phyloP scores from a whole-genome alignment of 2,888 invertebrate species.

The Barypeithes pellucidus region DNA sequence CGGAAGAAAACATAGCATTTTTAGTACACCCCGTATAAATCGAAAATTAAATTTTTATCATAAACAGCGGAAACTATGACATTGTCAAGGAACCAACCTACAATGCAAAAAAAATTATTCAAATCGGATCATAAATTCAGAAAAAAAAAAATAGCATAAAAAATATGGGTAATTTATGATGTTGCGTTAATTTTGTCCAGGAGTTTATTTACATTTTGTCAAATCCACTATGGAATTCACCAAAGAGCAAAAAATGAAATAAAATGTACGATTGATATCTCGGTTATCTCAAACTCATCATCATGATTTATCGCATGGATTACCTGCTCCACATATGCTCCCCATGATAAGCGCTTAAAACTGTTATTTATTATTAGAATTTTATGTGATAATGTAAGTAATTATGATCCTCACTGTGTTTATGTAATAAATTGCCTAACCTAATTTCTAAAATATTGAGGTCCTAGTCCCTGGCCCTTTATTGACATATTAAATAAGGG shows the following conservation, averaged over 20 bases:
- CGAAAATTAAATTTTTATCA: too few relatives aligned
- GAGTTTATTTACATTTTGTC: background rate
- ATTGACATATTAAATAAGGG: background rate
- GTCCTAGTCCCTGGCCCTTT: too few relatives aligned
- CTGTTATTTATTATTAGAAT: background rate
- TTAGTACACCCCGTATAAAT: too few relatives aligned
- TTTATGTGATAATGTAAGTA: background rate
- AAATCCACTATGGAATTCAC: background rate
- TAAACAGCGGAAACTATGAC: too few relatives aligned
- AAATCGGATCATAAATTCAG: too few relatives aligned
- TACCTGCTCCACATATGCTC: background rate
- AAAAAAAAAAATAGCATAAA: too few relatives aligned
- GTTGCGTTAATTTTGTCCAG: too few relatives aligned
- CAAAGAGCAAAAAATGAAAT: background rate
- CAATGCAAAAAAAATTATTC: too few relatives aligned
- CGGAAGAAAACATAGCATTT: too few relatives aligned
- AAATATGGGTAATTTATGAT: too few relatives aligned
- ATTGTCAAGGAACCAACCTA: too few relatives aligned
- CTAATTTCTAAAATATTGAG: background rate
- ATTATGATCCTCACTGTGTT: background rate
- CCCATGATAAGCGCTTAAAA: slow-evolving; percentile 3
- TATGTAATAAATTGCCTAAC: background rate
- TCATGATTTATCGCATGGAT: slow-evolving; percentile 7
- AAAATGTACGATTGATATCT: background rate
- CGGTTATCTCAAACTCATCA: background rate